Evolutionary conservation across 2,888 invertebrate genomes (phyloP).

Genomic region (Phaedon cochleariae): DNA sequence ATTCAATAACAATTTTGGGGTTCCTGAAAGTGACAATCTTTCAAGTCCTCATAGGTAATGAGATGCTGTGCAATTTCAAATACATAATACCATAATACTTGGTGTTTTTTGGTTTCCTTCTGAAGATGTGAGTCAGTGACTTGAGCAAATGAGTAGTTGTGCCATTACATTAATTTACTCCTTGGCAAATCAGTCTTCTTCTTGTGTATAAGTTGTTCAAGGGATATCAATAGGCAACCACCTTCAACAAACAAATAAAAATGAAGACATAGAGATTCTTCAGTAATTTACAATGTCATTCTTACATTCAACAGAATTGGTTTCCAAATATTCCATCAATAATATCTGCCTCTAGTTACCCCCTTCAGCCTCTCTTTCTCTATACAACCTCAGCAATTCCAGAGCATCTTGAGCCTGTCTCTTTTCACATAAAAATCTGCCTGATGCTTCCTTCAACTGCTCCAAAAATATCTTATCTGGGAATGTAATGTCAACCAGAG

Average conservation of each 20-base stretch:
- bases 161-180: conserved; percentile 46
- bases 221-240: conserved; percentile 40
- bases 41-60: neutral
- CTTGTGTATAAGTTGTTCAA: conserved; percentile 35
- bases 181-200: conserved; percentile 55
- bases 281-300: conserved; percentile 4
- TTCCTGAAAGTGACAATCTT: conserved; percentile 13
- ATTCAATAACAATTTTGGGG: neutral
- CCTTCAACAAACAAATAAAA: conserved; percentile 35
- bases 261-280: neutral
- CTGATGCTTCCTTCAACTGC: conserved; percentile 84
- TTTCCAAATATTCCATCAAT: conserved; percentile 9
- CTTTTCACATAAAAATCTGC: conserved; percentile 76
- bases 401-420: conserved; percentile 88
- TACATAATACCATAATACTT: conserved; percentile 9
- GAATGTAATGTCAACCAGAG: conserved; percentile 79
- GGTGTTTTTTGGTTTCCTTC: conserved; percentile 35
- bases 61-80: neutral
- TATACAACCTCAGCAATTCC: conserved; percentile 82
- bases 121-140: conserved; percentile 45
- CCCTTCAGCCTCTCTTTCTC: conserved; percentile 54
- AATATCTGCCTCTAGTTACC: conserved; percentile 33
- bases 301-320: conserved; percentile 24
- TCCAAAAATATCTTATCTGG: conserved; percentile 80
- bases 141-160: conserved; percentile 53